Percentiles rank a stretch among this genome's conserved stretches.
Conservation (phyloP, 2,888 invertebrate species). For the Hypsopygia costalis region DNA sequence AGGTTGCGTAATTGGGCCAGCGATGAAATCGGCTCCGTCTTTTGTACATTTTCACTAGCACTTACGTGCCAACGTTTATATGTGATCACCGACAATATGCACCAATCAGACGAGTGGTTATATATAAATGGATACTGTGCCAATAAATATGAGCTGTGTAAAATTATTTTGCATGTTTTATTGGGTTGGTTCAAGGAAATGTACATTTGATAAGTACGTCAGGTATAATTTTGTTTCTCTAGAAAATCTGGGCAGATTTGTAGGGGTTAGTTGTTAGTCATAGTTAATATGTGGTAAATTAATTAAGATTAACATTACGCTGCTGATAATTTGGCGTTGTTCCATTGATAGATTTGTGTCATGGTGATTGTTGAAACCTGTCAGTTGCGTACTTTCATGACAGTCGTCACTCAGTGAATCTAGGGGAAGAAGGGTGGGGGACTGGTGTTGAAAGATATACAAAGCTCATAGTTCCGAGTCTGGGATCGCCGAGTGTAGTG, state of each 20-base stretch:
- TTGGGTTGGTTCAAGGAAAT: slow-evolving; percentile 11
- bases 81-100: slow-evolving; percentile 48
- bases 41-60: slow-evolving; percentile 61
- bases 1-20: slow-evolving; percentile 54
- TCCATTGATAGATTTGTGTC: slow-evolving; percentile 54
- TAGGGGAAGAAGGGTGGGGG: slow-evolving; percentile 36
- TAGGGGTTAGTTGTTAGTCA: not conserved
- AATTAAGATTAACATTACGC: too few relatives aligned
- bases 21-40: slow-evolving; percentile 48
- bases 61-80: slow-evolving; percentile 58
- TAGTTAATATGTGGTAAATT: too few relatives aligned
- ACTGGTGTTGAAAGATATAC: slow-evolving; percentile 41
- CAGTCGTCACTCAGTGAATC: slow-evolving; percentile 46
- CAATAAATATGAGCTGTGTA: slow-evolving; percentile 47
- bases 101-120: slow-evolving; percentile 63
- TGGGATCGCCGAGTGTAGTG: slow-evolving; percentile 32
- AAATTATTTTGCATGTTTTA: slow-evolving; percentile 17
- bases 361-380: slow-evolving; percentile 43
- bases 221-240: not conserved
- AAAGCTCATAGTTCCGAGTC: slow-evolving; percentile 50
- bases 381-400: slow-evolving; percentile 47
- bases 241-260: slow-evolving; percentile 2
- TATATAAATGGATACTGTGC: slow-evolving; percentile 64
- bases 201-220: not conserved
- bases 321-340: slow-evolving; percentile 40